Conservation (phyloP, 2,113 vertebrate genomes). For the Aythya baeri region DNA sequence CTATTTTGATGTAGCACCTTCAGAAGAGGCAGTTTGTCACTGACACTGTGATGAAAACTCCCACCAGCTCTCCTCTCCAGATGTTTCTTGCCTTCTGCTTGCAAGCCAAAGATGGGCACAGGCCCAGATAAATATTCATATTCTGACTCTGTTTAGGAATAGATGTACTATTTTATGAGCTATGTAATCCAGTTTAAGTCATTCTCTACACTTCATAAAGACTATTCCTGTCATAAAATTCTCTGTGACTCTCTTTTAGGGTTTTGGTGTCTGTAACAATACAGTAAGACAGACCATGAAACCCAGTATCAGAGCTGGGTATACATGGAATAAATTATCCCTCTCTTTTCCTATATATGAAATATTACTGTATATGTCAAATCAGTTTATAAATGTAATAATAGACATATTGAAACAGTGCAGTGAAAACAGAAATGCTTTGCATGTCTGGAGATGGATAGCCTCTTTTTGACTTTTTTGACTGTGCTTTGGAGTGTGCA, state of each 20-base stretch:
- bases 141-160: background rate
- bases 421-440: background rate
- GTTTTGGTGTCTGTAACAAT: background rate
- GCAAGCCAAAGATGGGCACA: background rate
- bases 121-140: background rate
- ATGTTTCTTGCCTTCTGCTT: background rate
- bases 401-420: background rate
- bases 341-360: background rate
- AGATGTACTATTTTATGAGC: background rate
- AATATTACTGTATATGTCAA: background rate
- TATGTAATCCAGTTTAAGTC: background rate
- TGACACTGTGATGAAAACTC: background rate
- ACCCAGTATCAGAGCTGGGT: background rate
- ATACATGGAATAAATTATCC: background rate
- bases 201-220: background rate
- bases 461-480: background rate
- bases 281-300: background rate
- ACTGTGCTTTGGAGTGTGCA: background rate
- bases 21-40: background rate
- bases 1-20: constrained; percentile 13
- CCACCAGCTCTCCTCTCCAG: background rate
- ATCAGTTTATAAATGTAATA: background rate
- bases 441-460: background rate
- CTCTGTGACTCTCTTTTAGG: background rate
- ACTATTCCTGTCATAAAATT: background rate